These are phyloP conservation scores for Emydura subglobosa DNA, from an alignment of 2,113 vertebrate genomes.

Conservation along the genomic window DNA sequence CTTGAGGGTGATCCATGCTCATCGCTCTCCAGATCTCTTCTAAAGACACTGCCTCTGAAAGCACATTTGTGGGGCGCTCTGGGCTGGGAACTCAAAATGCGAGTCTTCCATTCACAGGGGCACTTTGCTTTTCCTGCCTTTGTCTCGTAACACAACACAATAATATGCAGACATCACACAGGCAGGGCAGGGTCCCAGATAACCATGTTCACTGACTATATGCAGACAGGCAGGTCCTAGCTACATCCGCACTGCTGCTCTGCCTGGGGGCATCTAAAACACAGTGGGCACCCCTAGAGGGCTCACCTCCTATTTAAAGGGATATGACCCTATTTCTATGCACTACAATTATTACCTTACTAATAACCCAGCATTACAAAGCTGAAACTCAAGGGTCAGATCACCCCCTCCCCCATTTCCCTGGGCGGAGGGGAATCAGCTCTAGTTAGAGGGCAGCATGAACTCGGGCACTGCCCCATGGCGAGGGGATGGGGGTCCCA, in stretches of 20 bases:
- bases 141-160: no score
- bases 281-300: no score
- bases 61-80: background rate
- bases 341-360: no score
- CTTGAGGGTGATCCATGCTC: slow-evolving; percentile 46
- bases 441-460: no score
- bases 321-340: no score
- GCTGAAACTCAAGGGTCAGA: no score
- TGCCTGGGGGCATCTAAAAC: background rate
- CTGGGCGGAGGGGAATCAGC: no score
- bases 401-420: no score
- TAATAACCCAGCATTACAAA: background rate
- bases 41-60: background rate
- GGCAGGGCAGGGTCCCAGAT: background rate
- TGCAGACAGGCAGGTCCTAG: background rate
- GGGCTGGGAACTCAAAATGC: background rate
- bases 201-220: background rate
- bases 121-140: background rate
- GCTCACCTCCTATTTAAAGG: background rate
- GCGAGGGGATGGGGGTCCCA: no score
- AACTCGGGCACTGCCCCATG: background rate
- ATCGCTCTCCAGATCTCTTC: slow-evolving; percentile 57
- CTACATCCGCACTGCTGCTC: background rate
- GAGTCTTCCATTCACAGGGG: no score
- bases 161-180: no score